phyloP scores from a whole-genome alignment of 2,888 invertebrate species.

The Temnothorax unifasciatus region DNA sequence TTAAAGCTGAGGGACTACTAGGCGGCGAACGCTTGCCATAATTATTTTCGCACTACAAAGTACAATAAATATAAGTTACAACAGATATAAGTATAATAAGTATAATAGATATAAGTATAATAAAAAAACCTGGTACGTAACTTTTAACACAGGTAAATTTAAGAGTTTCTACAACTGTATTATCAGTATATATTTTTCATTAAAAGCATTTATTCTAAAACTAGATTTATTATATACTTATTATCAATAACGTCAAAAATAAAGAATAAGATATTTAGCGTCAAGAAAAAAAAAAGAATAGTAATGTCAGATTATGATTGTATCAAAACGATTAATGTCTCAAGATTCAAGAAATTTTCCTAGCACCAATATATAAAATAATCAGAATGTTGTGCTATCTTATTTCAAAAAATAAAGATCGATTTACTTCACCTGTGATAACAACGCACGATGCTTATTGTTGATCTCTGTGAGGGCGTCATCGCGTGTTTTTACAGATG shows the following conservation, averaged over 20 bases:
- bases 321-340: not conserved
- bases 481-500: conserved; percentile 85
- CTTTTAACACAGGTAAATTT: not conserved
- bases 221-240: not conserved
- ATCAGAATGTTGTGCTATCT: not conserved
- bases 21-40: conserved; percentile 81
- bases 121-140: not conserved
- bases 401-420: not conserved
- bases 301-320: not conserved
- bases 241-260: not conserved
- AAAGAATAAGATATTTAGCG: not conserved
- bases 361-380: not conserved
- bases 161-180: not conserved
- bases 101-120: not conserved
- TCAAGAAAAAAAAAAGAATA: not conserved
- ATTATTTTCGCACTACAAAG: conserved; percentile 81
- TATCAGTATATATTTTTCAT: not conserved
- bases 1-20: conserved; percentile 78
- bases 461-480: conserved; percentile 86
- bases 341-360: not conserved
- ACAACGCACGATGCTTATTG: conserved; percentile 84
- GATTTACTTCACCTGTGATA: conserved; percentile 80
- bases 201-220: not conserved
- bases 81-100: not conserved
- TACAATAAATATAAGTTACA: conserved; percentile 9